A percentile compares a stretch with the other conserved stretches of the same genome.
phyloP scores from a whole-genome alignment of 2,888 invertebrate genomes.

The Abrostola tripartita region DNA sequence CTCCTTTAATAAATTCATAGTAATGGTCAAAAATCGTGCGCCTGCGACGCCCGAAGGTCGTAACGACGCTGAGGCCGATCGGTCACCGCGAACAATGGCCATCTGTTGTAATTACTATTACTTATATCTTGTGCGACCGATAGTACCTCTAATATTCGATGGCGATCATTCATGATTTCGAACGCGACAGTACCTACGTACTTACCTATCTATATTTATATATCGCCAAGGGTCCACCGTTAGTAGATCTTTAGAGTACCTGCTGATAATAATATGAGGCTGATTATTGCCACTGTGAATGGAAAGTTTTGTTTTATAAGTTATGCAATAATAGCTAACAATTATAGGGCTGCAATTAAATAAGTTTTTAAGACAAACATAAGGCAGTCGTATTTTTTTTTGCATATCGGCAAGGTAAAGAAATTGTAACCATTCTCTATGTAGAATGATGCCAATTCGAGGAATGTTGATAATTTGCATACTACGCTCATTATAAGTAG shows the following conservation, averaged over 20 bases:
- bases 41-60: conserved; percentile 80
- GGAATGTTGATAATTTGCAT: too few relatives aligned
- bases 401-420: too few relatives aligned
- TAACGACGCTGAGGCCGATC: conserved; percentile 77
- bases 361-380: background rate
- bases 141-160: conserved; percentile 72
- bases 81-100: conserved; percentile 85
- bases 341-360: conserved; percentile 11
- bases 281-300: conserved; percentile 21
- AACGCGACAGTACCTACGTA: conserved; percentile 33
- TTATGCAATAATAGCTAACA: conserved; percentile 11
- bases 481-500: too few relatives aligned
- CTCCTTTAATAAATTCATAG: conserved; percentile 64
- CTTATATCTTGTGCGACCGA: conserved; percentile 82
- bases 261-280: conserved; percentile 21
- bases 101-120: conserved; percentile 87
- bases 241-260: conserved; percentile 21
- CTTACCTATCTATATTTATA: background rate
- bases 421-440: too few relatives aligned
- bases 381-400: too few relatives aligned
- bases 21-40: conserved; percentile 85
- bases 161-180: conserved; percentile 65
- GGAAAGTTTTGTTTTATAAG: conserved; percentile 22
- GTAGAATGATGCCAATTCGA: too few relatives aligned
- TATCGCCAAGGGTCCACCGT: conserved; percentile 14